Evolutionary conservation across 2,113 vertebrate genomes (phyloP).

Genomic region (Ifrita kowaldi): DNA sequence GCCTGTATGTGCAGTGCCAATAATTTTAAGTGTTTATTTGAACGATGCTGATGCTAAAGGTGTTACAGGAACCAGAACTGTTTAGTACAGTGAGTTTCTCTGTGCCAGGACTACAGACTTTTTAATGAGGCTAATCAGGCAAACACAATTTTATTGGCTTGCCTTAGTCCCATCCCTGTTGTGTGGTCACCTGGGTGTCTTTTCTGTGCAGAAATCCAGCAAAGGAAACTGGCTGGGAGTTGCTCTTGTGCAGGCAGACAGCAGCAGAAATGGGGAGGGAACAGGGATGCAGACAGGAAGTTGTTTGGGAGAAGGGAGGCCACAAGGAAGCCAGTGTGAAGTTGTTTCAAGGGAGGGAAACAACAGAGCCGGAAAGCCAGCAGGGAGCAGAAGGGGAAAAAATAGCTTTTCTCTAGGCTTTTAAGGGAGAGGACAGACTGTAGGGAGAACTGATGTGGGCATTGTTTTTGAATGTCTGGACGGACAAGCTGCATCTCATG

Average conservation of each 20-base stretch:
- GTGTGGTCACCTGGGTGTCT: background rate
- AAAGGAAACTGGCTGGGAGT: constrained; percentile 50
- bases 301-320: constrained; percentile 57
- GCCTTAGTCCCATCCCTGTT: background rate
- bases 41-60: background rate
- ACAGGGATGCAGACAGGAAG: constrained; percentile 52
- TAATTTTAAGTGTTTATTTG: background rate
- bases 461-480: constrained; percentile 54
- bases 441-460: background rate
- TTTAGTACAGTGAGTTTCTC: background rate
- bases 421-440: constrained; percentile 9
- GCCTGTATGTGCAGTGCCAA: background rate
- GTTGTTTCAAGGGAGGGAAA: constrained; percentile 56
- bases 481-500: constrained; percentile 29
- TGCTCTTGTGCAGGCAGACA: constrained; percentile 12
- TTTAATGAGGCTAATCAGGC: background rate
- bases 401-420: constrained; percentile 49
- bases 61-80: background rate
- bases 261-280: constrained; percentile 39
- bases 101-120: background rate
- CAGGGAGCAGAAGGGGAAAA: constrained; percentile 53
- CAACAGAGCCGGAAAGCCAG: constrained; percentile 58
- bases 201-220: background rate
- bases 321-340: constrained; percentile 48
- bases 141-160: background rate